Percentiles rank a stretch among this genome's conserved stretches.
phyloP scores from a whole-genome alignment of 2,113 vertebrate species.

The Perca schrenkii region DNA sequence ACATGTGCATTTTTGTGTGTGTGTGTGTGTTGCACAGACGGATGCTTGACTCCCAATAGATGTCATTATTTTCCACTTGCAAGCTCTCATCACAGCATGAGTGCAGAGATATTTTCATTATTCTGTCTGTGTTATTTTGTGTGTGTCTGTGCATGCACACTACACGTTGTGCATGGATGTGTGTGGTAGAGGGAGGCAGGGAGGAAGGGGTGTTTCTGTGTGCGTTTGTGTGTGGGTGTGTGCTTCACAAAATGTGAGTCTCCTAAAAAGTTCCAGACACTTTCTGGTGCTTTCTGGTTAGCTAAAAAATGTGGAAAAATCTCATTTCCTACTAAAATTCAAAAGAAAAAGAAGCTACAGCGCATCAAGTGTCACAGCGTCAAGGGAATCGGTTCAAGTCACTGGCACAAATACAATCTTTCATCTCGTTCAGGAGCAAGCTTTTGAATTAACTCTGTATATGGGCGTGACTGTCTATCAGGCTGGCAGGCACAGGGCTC shows the following conservation, averaged over 20 bases:
- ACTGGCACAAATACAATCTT: constrained; percentile 66
- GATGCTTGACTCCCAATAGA: constrained; percentile 70
- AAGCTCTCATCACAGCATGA: constrained; percentile 64
- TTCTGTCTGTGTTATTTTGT: constrained; percentile 60
- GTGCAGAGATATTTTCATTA: constrained; percentile 70
- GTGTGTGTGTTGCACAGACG: constrained; percentile 27
- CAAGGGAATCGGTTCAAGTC: constrained; percentile 55
- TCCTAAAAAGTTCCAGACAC: constrained; percentile 53
- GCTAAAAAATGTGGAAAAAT: constrained; percentile 33
- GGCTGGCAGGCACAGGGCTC: constrained; percentile 35
- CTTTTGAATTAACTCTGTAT: constrained; percentile 63
- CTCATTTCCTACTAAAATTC: constrained; percentile 40
- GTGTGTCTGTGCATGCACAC: not conserved
- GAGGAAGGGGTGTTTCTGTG: constrained; percentile 17
- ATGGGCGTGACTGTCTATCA: constrained; percentile 49
- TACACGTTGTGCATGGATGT: not conserved
- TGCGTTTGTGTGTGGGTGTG: not conserved
- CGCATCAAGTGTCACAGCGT: constrained; percentile 53
- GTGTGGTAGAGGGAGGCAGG: not conserved
- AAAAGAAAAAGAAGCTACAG: constrained; percentile 16
- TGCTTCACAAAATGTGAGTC: constrained; percentile 22
- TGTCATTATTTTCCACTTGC: constrained; percentile 76
- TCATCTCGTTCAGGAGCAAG: constrained; percentile 60
- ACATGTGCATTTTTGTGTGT: constrained; percentile 47
- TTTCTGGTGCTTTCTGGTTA: constrained; percentile 31